Evolutionary conservation across 2,888 invertebrate genomes (phyloP).

Genomic region (Odontothrips loti): DNA sequence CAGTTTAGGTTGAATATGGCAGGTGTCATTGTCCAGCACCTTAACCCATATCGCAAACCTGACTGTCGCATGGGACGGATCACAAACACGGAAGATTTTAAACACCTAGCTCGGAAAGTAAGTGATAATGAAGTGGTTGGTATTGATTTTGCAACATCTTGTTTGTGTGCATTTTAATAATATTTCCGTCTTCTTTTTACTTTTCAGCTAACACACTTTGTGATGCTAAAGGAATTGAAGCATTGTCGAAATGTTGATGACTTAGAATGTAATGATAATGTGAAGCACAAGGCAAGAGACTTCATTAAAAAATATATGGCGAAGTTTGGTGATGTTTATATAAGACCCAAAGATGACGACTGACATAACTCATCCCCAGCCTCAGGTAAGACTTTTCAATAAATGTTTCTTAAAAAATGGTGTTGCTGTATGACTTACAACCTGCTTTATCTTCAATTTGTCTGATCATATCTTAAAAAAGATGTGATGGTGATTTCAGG

Average conservation of each 20-base stretch:
- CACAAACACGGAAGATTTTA: conserved; percentile 85
- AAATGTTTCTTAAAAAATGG: background rate
- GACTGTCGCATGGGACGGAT: conserved; percentile 82
- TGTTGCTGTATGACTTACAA: background rate
- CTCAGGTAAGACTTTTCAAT: background rate
- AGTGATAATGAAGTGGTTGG: conserved; percentile 37
- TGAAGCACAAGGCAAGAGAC: conserved; percentile 90
- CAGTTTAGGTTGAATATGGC: conserved; percentile 66
- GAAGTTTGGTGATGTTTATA: conserved; percentile 81
- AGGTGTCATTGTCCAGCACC: conserved; percentile 75
- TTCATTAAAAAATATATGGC: conserved; percentile 95
- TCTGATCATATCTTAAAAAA: background rate
- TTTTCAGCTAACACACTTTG: conserved; percentile 52
- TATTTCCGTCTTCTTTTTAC: background rate
- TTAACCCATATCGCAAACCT: conserved; percentile 82
- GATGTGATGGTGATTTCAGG: background rate
- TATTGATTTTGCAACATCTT: background rate
- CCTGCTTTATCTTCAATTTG: background rate
- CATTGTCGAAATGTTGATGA: conserved; percentile 84
- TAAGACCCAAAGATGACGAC: conserved; percentile 62
- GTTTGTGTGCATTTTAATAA: background rate
- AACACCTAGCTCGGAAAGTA: conserved; percentile 90
- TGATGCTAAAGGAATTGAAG: conserved; percentile 91
- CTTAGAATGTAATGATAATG: conserved; percentile 81
- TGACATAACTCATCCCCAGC: conserved; percentile 38